phyloP scores from a whole-genome alignment of 2,888 invertebrate species.

The Lypha dubia region DNA sequence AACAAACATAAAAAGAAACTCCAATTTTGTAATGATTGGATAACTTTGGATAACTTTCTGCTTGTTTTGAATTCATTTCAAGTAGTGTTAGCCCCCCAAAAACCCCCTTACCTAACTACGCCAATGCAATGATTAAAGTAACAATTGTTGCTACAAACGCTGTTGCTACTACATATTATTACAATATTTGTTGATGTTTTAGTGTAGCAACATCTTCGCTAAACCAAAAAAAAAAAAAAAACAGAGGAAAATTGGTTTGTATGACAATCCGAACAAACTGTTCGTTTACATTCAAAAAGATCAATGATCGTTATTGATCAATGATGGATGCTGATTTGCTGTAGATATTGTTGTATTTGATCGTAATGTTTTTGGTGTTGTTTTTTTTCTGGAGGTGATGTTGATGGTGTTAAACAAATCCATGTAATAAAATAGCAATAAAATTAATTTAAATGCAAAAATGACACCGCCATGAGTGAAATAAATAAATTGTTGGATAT shows the following conservation, averaged over 20 bases:
- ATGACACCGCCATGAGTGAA: background rate
- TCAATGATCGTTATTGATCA: slow-evolving; percentile 72
- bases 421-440: slow-evolving; percentile 67
- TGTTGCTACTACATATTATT: slow-evolving; percentile 28
- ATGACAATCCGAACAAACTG: slow-evolving; percentile 48
- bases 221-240: too few relatives aligned
- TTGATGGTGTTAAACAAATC: slow-evolving; percentile 37
- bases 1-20: too few relatives aligned
- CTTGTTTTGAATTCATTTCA: too few relatives aligned
- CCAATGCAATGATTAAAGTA: background rate
- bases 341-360: slow-evolving; percentile 17
- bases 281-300: slow-evolving; percentile 32
- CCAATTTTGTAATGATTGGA: too few relatives aligned
- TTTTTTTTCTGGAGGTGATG: slow-evolving; percentile 6
- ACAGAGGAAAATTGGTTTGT: slow-evolving; percentile 5
- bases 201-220: slow-evolving; percentile 60
- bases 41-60: too few relatives aligned
- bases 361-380: slow-evolving; percentile 1
- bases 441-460: slow-evolving; percentile 64
- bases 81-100: too few relatives aligned
- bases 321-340: slow-evolving; percentile 55
- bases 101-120: background rate
- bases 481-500: slow-evolving; percentile 16
- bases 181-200: slow-evolving; percentile 39
- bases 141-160: slow-evolving; percentile 25